Evolutionary conservation across 2,113 vertebrate species (phyloP).

Genomic region (Callionymus lyra): DNA sequence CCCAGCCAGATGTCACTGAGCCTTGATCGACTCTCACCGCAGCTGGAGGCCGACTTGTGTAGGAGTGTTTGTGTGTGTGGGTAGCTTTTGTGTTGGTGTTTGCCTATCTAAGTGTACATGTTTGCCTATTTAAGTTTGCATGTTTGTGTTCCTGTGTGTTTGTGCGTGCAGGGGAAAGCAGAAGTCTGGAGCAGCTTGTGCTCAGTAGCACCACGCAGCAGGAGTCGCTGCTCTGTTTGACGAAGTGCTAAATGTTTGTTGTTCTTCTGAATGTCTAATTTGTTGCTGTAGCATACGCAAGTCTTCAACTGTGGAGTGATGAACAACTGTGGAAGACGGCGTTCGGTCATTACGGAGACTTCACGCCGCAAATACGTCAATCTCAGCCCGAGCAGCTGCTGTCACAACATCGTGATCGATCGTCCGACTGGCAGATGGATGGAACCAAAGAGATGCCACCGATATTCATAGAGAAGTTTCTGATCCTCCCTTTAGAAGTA

Average conservation of each 20-base stretch:
- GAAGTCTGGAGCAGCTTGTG: constrained; percentile 43
- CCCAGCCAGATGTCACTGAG: constrained; percentile 75
- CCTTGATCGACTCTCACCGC: constrained; percentile 66
- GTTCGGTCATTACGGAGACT: no score
- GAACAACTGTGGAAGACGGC: constrained; percentile 14
- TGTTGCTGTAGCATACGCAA: constrained; percentile 51
- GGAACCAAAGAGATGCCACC: no score
- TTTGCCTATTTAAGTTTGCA: constrained; percentile 3
- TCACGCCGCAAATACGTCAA: constrained; percentile 24
- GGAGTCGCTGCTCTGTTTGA: constrained; percentile 49
- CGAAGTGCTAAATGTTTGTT: constrained; percentile 59
- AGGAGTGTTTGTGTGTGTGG: constrained; percentile 28
- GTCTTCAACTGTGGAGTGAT: constrained; percentile 46
- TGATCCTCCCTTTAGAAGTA: no score
- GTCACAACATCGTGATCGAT: no score
- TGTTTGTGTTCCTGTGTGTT: constrained; percentile 29
- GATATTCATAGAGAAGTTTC: no score
- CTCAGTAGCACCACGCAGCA: constrained; percentile 44
- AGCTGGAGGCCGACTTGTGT: constrained; percentile 34
- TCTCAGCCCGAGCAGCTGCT: no score
- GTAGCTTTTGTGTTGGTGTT: neutral
- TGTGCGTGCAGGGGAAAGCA: constrained; percentile 22
- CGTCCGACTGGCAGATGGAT: no score
- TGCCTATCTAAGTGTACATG: constrained; percentile 4
- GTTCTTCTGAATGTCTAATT: constrained; percentile 52